Evolutionary conservation across 2,888 invertebrate species (phyloP), one percentile per base, ranked within the genome.

Genomic region (Cephus pulcher): DNA sequence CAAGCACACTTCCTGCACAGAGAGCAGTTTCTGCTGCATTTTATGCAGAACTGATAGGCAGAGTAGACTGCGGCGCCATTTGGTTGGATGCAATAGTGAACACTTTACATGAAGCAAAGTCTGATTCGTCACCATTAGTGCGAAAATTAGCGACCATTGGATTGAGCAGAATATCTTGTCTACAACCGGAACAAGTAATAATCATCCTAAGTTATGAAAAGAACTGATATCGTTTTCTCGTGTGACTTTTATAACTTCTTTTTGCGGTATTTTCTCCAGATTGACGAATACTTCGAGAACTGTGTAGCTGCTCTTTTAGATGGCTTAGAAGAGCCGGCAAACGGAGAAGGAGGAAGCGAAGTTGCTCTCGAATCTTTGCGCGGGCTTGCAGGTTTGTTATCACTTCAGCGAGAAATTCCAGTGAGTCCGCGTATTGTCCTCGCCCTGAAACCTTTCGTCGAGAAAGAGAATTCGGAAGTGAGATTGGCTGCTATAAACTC

Each of bases 41-140:
- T 76, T 90, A 89, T 74, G 85, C 86, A 1, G 89, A 90, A 80
- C 80, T 90, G 4, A 85, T 90, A 34, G 89, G 89, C 11, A 85
- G 85, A 37, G 82, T 87, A 23, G 84, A 87, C 73, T 87, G 86
- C 23, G 89, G 87, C 6, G 79, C 78, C 1, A 84, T 88, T 76
- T 90, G 89, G 90, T 82, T 90, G 15, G 90, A 90, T 40, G 86
- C 86, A 0, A 88, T 89, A n/a, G 86, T 90, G 32, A 90, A 88
- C 74, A 84, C 86, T 6, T 82, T 91, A 9, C 86, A 88, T 76
- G 88, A 89, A 78, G 88, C 90, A 0, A 89, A 88, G 79, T 76
- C 86, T 12, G 90, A 91, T 78, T 91, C 90, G 0, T 90, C 89
- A 4, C 81, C 89, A 0, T 82, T 90, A 9, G 90, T 90, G 0